These are phyloP conservation scores for Nomada goodeniana DNA, from an alignment of 2,888 invertebrate species.

Conservation along the genomic window DNA sequence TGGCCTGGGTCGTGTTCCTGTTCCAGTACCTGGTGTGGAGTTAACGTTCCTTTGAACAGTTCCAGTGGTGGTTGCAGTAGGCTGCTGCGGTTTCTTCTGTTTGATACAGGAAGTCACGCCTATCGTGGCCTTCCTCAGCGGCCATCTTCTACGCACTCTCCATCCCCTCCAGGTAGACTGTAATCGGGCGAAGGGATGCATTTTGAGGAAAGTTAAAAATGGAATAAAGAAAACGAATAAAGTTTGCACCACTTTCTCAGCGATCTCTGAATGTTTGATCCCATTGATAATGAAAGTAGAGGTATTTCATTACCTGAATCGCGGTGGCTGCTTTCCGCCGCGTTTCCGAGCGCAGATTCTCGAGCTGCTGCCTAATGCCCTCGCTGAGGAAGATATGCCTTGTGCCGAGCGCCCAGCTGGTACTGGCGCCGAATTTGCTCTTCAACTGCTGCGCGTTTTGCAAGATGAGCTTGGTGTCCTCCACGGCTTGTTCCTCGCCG, in stretches of 20 bases:
- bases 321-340: conserved; percentile 92
- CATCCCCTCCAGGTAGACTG: conserved; percentile 93
- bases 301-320: conserved; percentile 86
- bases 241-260: no score
- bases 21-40: conserved; percentile 76
- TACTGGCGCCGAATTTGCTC: conserved; percentile 83
- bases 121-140: conserved; percentile 84
- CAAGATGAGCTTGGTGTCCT: conserved; percentile 91
- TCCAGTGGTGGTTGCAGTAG: conserved; percentile 66
- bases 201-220: neutral
- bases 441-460: conserved; percentile 89
- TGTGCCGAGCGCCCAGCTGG: conserved; percentile 96
- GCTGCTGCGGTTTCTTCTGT: conserved; percentile 76
- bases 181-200: neutral
- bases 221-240: no score
- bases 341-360: conserved; percentile 91
- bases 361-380: conserved; percentile 95
- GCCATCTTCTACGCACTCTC: conserved; percentile 89
- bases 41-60: conserved; percentile 82
- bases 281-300: neutral
- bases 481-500: conserved; percentile 90
- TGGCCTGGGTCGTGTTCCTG: conserved; percentile 91
- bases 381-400: conserved; percentile 97
- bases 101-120: conserved; percentile 76
- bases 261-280: no score